A percentile compares a stretch with the other conserved stretches of the same genome.
Conservation (phyloP, 2,888 invertebrate species). For the Himalopsyche tibetana region DNA sequence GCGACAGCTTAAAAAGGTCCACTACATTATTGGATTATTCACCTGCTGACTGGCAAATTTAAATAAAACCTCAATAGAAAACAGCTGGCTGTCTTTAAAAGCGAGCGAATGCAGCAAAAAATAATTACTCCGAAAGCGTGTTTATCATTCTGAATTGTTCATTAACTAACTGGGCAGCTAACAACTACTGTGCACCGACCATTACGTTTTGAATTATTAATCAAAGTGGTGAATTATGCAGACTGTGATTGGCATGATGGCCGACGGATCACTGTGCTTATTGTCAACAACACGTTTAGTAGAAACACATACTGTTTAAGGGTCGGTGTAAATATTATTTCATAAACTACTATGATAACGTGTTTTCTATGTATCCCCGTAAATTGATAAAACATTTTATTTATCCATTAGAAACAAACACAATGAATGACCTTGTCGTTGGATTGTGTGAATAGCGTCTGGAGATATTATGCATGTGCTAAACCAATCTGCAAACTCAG, state of each 20-base stretch:
- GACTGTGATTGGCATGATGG: neutral
- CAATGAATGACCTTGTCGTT: too few species aligned
- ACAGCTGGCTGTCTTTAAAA: neutral
- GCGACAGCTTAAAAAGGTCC: neutral
- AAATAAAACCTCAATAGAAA: neutral
- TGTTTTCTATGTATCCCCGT: too few species aligned
- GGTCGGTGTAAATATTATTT: too few species aligned
- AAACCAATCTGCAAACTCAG: too few species aligned
- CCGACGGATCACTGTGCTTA: neutral
- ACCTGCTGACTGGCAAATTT: neutral
- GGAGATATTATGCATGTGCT: too few species aligned
- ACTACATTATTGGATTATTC: neutral
- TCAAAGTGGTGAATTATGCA: neutral
- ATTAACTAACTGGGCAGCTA: neutral
- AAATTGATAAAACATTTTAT: too few species aligned
- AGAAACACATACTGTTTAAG: too few species aligned
- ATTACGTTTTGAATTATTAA: slow-evolving; percentile 20
- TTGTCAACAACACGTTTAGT: neutral
- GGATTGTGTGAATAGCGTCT: too few species aligned
- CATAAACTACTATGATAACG: too few species aligned
- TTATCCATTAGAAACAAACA: too few species aligned
- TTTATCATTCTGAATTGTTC: slow-evolving; percentile 3
- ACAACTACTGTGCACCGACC: neutral
- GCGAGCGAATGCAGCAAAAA: neutral
- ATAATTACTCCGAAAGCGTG: neutral